Base-by-base conservation (phyloP, 2,113 vertebrate genomes). In the Rhea americana region DNA sequence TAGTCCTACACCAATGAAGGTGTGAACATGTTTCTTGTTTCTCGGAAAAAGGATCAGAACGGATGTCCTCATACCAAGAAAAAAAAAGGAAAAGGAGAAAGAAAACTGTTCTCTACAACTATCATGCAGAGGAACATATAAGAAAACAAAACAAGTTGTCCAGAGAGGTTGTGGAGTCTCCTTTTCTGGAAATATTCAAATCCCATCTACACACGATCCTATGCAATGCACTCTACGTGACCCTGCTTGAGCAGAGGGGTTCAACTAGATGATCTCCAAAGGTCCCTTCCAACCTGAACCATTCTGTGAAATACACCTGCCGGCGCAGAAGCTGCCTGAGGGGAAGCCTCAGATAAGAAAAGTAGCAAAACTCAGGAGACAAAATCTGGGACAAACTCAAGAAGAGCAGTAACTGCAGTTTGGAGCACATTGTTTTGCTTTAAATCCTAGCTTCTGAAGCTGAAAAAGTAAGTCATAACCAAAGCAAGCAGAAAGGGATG, bases 361-460 rank as follows among this genome's bases (percentile, higher is more conserved):
- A 18, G 47, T 78, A 83, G 61, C 51, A 91, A 90, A 68, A 30
- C 84, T 87, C 91, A 59, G 22, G 71, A 87, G 91, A 93, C 41
- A 79, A 73, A 93, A 93, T 68, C 28, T 87, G 81, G 85, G 73
- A 82, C 28, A 58, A 93, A 92, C 78, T 35, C 71, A 84, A 87
- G 45, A 87, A 66, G 86, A 92, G 65, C 12, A 90, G 41, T 20
- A 59, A 25, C 11, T 83, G n/a, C 84, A 7, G 9, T 62, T 73
- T 79, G 11, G 5, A 8, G 55, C 78, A 13, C n/a, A 70, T 55
- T 68, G 16, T 68, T 86, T 93, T 61, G 16, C 71, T 75, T 78
- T 58, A 88, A 84, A 70, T 58, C 4, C 61, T 18, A 74, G 28
- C 13, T 71, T 68, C 45, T 17, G 56, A 70, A 82, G 24, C 50